Evolutionary conservation across 2,113 vertebrate genomes (phyloP).

Genomic region (Cebidichthys violaceus): DNA sequence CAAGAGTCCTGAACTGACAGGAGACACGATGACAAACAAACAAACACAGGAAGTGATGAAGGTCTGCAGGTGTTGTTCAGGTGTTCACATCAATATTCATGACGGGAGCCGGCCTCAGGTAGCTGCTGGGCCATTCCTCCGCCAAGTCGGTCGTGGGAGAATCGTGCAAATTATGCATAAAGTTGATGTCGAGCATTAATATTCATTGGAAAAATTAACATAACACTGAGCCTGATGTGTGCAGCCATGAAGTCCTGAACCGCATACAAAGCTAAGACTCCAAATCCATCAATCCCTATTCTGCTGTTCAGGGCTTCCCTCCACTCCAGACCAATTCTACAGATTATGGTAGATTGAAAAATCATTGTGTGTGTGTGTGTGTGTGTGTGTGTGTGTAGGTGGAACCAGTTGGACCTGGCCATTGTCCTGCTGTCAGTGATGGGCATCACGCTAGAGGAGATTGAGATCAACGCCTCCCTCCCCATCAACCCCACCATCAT

Average conservation of each 20-base stretch:
- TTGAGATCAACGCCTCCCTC: conserved; percentile 96
- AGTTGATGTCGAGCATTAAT: conserved; percentile 48
- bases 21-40: conserved; percentile 7
- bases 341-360: too few species aligned
- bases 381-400: conserved; percentile 81
- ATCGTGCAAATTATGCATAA: conserved; percentile 34
- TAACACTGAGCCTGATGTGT: conserved; percentile 23
- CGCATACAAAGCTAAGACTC: background rate
- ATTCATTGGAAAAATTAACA: conserved; percentile 58
- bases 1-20: background rate
- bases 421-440: conserved; percentile 98
- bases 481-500: conserved; percentile 99
- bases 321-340: background rate
- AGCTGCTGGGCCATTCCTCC: conserved; percentile 19
- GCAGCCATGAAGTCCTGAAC: conserved; percentile 2
- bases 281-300: background rate
- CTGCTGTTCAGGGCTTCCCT: background rate
- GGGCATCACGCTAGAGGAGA: conserved; percentile 97
- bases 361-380: conserved; percentile 13
- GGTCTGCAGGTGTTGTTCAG: background rate
- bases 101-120: conserved; percentile 16
- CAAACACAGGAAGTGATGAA: background rate
- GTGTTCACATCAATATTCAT: conserved; percentile 58
- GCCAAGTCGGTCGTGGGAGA: conserved; percentile 34
- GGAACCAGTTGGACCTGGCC: conserved; percentile 97